Conservation (phyloP, 2,888 invertebrate genomes). For the Temnothorax ravouxi region DNA sequence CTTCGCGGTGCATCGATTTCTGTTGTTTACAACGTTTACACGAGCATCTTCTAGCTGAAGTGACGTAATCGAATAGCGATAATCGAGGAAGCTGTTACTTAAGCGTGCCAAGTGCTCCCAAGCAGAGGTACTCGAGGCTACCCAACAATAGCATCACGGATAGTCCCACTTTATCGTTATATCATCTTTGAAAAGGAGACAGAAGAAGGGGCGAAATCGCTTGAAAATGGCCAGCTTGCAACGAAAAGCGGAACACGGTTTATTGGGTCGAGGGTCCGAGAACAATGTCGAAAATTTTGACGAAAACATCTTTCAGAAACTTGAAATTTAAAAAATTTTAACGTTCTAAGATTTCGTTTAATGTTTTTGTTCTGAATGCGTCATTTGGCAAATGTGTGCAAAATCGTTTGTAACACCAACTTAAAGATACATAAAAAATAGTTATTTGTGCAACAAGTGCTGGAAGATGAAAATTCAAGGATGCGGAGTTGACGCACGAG, state of each 20-base stretch:
- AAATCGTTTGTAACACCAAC: background rate
- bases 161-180: slow-evolving; percentile 29
- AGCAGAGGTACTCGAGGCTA: slow-evolving; percentile 33
- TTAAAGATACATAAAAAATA: background rate
- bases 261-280: slow-evolving; percentile 27
- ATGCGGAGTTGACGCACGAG: no score
- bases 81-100: slow-evolving; percentile 48
- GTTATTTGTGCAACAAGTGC: no score
- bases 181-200: slow-evolving; percentile 41
- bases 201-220: background rate
- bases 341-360: background rate
- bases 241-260: slow-evolving; percentile 20
- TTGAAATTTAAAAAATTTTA: background rate
- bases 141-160: slow-evolving; percentile 41
- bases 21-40: slow-evolving; percentile 39
- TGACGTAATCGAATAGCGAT: slow-evolving; percentile 45
- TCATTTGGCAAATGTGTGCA: background rate
- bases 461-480: no score
- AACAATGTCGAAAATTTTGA: slow-evolving; percentile 6
- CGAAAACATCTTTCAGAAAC: background rate
- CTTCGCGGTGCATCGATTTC: slow-evolving; percentile 22
- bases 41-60: slow-evolving; percentile 13
- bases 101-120: slow-evolving; percentile 39
- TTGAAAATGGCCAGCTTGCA: slow-evolving; percentile 3
- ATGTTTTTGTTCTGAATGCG: background rate